Conservation (phyloP, 2,113 vertebrate species). For the Equus quagga region DNA sequence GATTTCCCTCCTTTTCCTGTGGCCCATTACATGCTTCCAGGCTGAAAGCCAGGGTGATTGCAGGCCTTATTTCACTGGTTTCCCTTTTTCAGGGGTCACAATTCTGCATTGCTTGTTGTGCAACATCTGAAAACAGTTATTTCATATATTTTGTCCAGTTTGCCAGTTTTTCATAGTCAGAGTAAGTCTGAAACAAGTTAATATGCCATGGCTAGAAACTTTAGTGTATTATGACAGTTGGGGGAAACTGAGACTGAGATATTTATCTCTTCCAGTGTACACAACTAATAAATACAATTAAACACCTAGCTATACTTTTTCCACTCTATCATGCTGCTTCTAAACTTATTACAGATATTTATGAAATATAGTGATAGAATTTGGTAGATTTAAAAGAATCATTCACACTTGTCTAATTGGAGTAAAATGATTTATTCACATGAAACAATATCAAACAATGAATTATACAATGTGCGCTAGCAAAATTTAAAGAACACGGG, state of each 20-base stretch:
- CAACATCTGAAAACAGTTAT: not conserved
- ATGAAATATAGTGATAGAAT: not conserved
- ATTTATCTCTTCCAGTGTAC: not conserved
- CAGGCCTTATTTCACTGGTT: not conserved
- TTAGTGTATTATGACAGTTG: not conserved
- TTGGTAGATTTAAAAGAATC: conserved; percentile 50
- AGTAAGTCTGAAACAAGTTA: not conserved
- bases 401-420: not conserved
- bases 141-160: not conserved
- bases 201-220: not conserved
- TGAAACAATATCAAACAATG: not conserved
- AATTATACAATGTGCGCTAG: not conserved
- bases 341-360: not conserved
- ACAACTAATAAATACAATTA: not conserved
- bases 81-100: not conserved
- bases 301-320: not conserved
- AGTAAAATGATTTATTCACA: conserved; percentile 4
- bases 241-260: not conserved
- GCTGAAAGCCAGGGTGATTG: not conserved
- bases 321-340: not conserved
- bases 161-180: not conserved
- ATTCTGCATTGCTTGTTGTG: not conserved
- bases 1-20: not conserved
- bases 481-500: not conserved
- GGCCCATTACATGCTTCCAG: not conserved